phyloP scores from a whole-genome alignment of 1,140 invertebrate species.

The Anthonomus grandis region DNA sequence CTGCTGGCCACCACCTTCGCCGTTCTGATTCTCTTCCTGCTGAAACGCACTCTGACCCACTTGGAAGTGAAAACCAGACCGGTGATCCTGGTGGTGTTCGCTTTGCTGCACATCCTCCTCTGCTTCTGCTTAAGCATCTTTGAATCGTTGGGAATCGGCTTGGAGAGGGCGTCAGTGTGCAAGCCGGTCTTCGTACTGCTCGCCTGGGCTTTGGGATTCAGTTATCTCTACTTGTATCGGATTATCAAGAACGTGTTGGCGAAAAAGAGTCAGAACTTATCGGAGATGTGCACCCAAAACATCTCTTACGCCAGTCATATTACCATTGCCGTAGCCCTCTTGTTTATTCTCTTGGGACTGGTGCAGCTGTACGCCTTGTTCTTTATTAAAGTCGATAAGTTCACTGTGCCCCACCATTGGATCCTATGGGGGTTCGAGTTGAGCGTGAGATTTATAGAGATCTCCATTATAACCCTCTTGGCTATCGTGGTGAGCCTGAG shows the following conservation, averaged over 20 bases:
- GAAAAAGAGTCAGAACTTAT: slow-evolving; percentile 64
- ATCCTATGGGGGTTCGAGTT: slow-evolving; percentile 88
- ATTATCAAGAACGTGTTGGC: slow-evolving; percentile 62
- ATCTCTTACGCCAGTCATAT: slow-evolving; percentile 79
- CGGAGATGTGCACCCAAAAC: slow-evolving; percentile 63
- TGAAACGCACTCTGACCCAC: slow-evolving; percentile 68
- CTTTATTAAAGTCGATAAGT: slow-evolving; percentile 59
- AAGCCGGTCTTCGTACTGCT: slow-evolving; percentile 78
- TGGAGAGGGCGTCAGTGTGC: slow-evolving; percentile 55
- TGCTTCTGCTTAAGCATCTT: slow-evolving; percentile 78
- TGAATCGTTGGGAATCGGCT: slow-evolving; percentile 53
- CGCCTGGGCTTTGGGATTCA: slow-evolving; percentile 73
- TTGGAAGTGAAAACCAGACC: slow-evolving; percentile 70
- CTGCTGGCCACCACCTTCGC: slow-evolving; percentile 82
- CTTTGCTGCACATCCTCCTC: slow-evolving; percentile 68
- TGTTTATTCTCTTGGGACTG: slow-evolving; percentile 76
- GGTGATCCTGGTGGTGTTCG: slow-evolving; percentile 69
- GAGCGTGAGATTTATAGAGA: slow-evolving; percentile 76
- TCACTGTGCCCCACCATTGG: slow-evolving; percentile 63
- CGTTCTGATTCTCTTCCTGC: slow-evolving; percentile 77
- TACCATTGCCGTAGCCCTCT: slow-evolving; percentile 76
- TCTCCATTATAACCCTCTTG: slow-evolving; percentile 76
- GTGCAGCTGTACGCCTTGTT: slow-evolving; percentile 82
- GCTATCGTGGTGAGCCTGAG: slow-evolving; percentile 77
- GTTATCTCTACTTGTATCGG: slow-evolving; percentile 80